Base-by-base conservation (phyloP, 2,888 invertebrate genomes). In the Argynnis bischoffii region DNA sequence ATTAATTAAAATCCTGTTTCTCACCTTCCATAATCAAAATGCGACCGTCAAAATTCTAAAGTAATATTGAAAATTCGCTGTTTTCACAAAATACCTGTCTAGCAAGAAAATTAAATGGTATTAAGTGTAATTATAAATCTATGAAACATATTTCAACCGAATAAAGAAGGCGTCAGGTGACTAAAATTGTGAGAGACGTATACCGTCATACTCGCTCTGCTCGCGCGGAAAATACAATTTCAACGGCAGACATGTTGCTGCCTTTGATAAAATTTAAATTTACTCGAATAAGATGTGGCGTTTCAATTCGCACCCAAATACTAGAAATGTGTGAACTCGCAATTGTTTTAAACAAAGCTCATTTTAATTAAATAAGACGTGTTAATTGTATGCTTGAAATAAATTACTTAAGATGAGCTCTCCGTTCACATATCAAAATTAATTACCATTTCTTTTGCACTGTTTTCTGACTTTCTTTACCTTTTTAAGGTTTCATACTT, bases 231-330 rank as follows among this genome's bases (percentile, higher is more conserved):
- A 75, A 76, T 73, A 74, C 70, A 74, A 73, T 76, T 76, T 75
- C 64, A 48, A 69, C 60, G 53, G 59, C 31, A 68, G 64, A 66
- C 55, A 63, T 63, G 55, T 66, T 59, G 60, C 54, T 56, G 67
- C 69, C 69, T 73, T 71, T 74, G 72, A 75, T 75, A 68, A 75
- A 74, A 75, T 74, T 75, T 75, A 74, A 73, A 75, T 74, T 69
- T 55, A 66, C 69, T 59, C 50, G 59, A 67, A 72, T 72, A 66
- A 69, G 69, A 69, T 67, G 67, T 70, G 71, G 65, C 68, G 53
- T 74, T 74, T 71, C 71, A 66, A 69, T 73, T 73, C 71, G 64
- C 69, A 72, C 61, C 67, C 61, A 67, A 72, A 69, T 48, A 51
- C 60, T 57, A 69, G 64, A 64, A 63, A 48, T 26, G 64, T 63